A percentile compares a stretch with the other conserved stretches of the same genome.
phyloP scores from a whole-genome alignment of 2,113 vertebrate genomes.

The Mormyrus lacerda region DNA sequence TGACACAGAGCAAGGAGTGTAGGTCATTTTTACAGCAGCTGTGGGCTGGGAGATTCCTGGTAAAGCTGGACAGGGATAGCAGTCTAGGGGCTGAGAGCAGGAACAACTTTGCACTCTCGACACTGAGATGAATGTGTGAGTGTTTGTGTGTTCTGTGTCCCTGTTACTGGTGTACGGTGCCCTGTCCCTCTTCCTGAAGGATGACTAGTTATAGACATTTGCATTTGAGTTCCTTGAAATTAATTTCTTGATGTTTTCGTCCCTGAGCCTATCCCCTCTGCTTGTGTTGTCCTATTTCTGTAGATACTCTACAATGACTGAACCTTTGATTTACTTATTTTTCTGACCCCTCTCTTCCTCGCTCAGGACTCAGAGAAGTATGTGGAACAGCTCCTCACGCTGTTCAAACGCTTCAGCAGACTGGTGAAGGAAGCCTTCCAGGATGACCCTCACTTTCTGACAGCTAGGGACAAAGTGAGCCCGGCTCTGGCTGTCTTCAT shows the following conservation, averaged over 20 bases:
- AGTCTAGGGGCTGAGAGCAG: neutral
- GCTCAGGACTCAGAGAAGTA: slow-evolving; percentile 72
- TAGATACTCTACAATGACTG: neutral
- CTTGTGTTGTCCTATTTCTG: neutral
- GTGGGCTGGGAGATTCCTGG: neutral
- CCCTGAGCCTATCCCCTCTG: neutral
- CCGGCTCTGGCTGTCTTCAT: neutral
- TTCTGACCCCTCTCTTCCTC: neutral
- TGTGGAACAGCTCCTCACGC: slow-evolving; percentile 90
- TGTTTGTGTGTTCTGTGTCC: neutral
- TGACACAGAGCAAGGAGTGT: neutral
- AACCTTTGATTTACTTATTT: neutral
- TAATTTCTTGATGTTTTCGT: neutral
- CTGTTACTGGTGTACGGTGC: neutral
- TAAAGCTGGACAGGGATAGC: neutral
- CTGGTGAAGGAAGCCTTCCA: slow-evolving; percentile 98
- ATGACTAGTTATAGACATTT: neutral
- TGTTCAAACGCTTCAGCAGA: slow-evolving; percentile 98
- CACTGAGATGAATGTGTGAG: neutral
- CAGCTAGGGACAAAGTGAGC: slow-evolving; percentile 91
- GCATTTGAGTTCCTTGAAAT: neutral
- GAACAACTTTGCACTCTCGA: neutral
- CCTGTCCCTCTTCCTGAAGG: neutral
- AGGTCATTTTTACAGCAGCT: neutral
- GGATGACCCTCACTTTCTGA: slow-evolving; percentile 95